A percentile compares a stretch with the other conserved stretches of the same genome.
Conservation (phyloP, 2,888 invertebrate genomes). For the Germaria angustata region DNA sequence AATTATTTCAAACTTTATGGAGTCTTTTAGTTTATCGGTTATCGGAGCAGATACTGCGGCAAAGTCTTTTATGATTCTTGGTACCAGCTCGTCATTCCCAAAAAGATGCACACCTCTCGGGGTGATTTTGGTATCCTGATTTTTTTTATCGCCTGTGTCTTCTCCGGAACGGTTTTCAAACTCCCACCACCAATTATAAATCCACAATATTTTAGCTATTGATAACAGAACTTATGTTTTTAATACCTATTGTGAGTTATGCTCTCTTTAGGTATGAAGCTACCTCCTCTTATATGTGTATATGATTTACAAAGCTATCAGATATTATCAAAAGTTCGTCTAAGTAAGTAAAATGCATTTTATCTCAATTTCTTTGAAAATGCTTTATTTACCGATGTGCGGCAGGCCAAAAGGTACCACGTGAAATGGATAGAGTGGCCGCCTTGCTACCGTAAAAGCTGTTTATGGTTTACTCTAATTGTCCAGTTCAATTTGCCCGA, state of each 20-base stretch:
- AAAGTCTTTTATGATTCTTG: background rate
- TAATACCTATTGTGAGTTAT: too few relatives aligned
- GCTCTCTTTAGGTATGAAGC: background rate
- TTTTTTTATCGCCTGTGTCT: background rate
- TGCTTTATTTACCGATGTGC: too few relatives aligned
- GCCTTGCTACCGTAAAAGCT: background rate
- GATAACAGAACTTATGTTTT: background rate
- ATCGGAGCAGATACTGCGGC: background rate
- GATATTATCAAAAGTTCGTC: background rate
- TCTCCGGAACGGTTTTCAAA: background rate
- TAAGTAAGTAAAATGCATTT: background rate
- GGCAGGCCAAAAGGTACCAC: background rate
- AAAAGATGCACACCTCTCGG: background rate
- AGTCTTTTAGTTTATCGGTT: too few relatives aligned
- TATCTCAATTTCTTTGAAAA: background rate
- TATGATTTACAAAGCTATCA: too few relatives aligned
- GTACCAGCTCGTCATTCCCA: too few relatives aligned
- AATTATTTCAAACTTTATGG: too few relatives aligned
- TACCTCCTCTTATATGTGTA: too few relatives aligned
- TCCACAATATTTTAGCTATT: background rate
- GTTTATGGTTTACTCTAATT: background rate
- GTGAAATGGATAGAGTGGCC: background rate
- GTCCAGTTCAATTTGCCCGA: background rate
- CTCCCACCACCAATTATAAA: background rate
- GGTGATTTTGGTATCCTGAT: background rate